Conservation (phyloP, 2,888 invertebrate species). For the Cerceris ruficornis region DNA sequence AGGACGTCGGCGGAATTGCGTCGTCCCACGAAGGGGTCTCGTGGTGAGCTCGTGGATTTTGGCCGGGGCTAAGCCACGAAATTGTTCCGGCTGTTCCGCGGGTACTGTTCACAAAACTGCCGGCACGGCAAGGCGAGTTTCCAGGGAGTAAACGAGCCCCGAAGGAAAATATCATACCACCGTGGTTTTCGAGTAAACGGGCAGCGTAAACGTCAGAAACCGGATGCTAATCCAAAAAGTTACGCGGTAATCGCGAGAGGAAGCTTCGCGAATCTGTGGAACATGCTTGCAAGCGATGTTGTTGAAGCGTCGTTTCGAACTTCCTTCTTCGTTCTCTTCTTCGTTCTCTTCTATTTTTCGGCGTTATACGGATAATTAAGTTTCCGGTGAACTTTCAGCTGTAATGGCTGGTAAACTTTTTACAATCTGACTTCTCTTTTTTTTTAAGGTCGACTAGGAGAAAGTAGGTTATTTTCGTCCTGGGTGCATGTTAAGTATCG, state of each 20-base stretch:
- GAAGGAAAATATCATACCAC: constrained; percentile 21
- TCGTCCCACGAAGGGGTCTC: constrained; percentile 12
- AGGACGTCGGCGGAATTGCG: constrained; percentile 18
- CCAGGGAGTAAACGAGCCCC: constrained; percentile 39
- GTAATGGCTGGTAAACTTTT: no score
- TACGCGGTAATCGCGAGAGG: constrained; percentile 4
- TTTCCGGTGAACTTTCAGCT: no score
- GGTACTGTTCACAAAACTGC: constrained; percentile 35
- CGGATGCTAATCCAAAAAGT: constrained; percentile 40
- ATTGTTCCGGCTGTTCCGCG: constrained; percentile 11
- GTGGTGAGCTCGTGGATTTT: constrained; percentile 21
- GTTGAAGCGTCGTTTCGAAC: no score
- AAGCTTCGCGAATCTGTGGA: no score
- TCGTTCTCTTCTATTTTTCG: no score
- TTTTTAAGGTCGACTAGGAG: no score
- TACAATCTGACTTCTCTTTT: no score
- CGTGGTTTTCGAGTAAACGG: constrained; percentile 31
- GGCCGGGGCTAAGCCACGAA: constrained; percentile 5
- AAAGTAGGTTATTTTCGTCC: no score
- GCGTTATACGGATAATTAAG: no score
- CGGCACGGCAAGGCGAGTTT: constrained; percentile 9
- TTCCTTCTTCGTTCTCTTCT: no score
- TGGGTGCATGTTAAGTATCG: no score
- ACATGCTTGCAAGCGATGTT: no score
- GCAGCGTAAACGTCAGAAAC: constrained; percentile 21